Base-by-base conservation (phyloP, 1,140 invertebrate genomes). In the Brachionus koreanus region DNA sequence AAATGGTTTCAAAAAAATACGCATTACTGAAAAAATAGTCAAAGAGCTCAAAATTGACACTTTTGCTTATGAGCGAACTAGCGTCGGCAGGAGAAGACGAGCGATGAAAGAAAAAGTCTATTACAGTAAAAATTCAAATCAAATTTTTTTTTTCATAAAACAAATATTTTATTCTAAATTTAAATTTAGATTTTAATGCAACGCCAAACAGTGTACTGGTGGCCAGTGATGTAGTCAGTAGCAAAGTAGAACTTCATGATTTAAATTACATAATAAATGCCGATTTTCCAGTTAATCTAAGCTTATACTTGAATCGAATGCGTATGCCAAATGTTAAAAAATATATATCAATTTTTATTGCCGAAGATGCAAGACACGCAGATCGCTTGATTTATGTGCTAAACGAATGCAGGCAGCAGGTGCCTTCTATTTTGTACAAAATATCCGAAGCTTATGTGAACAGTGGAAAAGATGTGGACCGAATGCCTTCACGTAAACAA, bases 21-120 rank as follows among this genome's bases (percentile, higher is more conserved):
- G 76, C 33, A 79, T 79, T 12, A 79, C 76, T 1, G 76, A 79
- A 52, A 79, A 79, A 61, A 79, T 79, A 61, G 39, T 79, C n/a
- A 79, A 79, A 37, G 76, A 79, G 76, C 49, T 79, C 10, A 65
- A 43, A 25, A 79, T 79, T 79, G 76, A 79, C 23, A 79, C 76
- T 9, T 79, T 79, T 65, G 76, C 76, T 16, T 79, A 79, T 37
- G 76, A 79, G 33, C n/a, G 76, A 25, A 79, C 76, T 12, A 79
- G 76, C 35, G 76, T 79, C 2, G 76, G 76, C 25, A 9, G 61
- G 23, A 10, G 76, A 23, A 39, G 76, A 25, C 46, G 76, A 35
- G 76, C 76, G 7, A 79, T 79, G 76, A 79, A 79, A 35, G 76
- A 79, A 43, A 79, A 79, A 79, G 49, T 79, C 13, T 79, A 79